These are phyloP conservation scores for Ctenicera cuprea DNA, from an alignment of 2,888 invertebrate species.

Conservation along the genomic window DNA sequence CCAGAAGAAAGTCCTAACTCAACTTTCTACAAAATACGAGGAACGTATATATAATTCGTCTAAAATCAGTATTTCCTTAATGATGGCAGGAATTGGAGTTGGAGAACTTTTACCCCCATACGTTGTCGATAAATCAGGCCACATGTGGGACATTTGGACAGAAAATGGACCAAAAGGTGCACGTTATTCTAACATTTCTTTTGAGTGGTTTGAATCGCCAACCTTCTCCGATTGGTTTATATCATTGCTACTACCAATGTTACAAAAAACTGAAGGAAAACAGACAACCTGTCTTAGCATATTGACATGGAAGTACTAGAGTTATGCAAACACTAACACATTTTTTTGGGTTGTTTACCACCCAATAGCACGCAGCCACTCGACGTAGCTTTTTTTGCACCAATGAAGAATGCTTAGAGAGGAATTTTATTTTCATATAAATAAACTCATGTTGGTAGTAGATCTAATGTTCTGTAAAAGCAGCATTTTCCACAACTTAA, in stretches of 20 bases:
- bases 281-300: slow-evolving; percentile 64
- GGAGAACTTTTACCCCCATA: background rate
- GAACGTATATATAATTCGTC: slow-evolving; percentile 15
- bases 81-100: slow-evolving; percentile 9
- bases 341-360: slow-evolving; percentile 62
- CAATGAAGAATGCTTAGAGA: slow-evolving; percentile 61
- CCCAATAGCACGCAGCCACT: slow-evolving; percentile 64
- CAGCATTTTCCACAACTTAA: slow-evolving; percentile 56
- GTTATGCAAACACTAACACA: slow-evolving; percentile 62
- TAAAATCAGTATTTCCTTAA: slow-evolving; percentile 11
- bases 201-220: slow-evolving; percentile 10
- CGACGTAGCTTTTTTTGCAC: slow-evolving; percentile 62
- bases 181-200: slow-evolving; percentile 13
- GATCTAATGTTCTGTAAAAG: slow-evolving; percentile 49
- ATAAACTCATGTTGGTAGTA: slow-evolving; percentile 51
- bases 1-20: background rate
- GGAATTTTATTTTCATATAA: slow-evolving; percentile 42
- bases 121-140: slow-evolving; percentile 7
- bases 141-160: slow-evolving; percentile 12
- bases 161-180: slow-evolving; percentile 12
- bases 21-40: background rate
- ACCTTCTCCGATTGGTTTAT: slow-evolving; percentile 18
- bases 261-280: slow-evolving; percentile 56
- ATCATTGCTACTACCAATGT: slow-evolving; percentile 55
- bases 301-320: slow-evolving; percentile 45